Evolutionary conservation across 2,113 vertebrate genomes (phyloP).

Genomic region (Scalopus aquaticus): DNA sequence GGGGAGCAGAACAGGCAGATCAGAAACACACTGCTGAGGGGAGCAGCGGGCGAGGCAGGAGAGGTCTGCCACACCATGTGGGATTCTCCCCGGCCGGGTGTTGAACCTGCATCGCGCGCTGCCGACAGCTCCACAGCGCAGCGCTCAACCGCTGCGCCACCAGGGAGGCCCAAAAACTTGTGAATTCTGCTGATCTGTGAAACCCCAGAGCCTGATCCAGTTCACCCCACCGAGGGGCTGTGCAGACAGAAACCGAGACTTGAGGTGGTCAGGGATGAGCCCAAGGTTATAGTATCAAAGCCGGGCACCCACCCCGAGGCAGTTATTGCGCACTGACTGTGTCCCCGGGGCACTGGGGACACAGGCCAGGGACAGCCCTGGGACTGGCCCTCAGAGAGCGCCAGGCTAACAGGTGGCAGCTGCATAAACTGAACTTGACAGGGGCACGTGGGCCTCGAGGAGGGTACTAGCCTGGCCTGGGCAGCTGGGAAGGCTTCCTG

Average conservation of each 20-base stretch:
- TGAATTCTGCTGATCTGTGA: not conserved
- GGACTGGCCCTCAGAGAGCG: not conserved
- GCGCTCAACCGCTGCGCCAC: too few relatives aligned
- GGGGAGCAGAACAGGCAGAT: too few relatives aligned
- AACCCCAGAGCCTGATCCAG: not conserved
- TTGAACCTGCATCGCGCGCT: too few relatives aligned
- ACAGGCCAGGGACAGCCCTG: not conserved
- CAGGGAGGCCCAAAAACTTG: too few relatives aligned
- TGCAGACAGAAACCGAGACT: not conserved
- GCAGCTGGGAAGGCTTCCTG: not conserved
- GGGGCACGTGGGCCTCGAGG: not conserved
- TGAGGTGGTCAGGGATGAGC: too few relatives aligned
- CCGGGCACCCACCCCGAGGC: rapidly evolving
- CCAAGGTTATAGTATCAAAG: not conserved
- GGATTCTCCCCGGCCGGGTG: too few relatives aligned
- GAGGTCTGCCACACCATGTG: too few relatives aligned
- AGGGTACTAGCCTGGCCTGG: not conserved
- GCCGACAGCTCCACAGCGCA: too few relatives aligned
- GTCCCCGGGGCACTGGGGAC: not conserved
- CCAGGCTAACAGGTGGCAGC: not conserved
- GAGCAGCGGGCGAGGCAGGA: too few relatives aligned
- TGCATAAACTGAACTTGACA: not conserved
- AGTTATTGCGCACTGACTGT: not conserved
- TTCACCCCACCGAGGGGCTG: not conserved
- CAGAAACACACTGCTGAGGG: too few relatives aligned